Conservation (phyloP, 2,888 invertebrate genomes). For the Slavum lentiscoides region DNA sequence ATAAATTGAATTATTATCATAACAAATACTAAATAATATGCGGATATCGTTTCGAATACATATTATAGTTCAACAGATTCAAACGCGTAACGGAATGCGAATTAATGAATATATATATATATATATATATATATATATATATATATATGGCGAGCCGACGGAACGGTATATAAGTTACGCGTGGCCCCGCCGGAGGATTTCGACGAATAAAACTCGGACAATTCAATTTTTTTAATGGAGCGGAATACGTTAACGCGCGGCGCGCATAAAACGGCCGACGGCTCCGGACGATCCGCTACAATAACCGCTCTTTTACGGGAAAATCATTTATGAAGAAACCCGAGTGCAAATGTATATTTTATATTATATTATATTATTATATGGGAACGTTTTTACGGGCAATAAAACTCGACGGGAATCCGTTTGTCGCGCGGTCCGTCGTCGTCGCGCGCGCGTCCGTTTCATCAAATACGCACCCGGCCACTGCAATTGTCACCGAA, state of each 20-base stretch:
- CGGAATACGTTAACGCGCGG: not conserved
- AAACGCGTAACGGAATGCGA: not conserved
- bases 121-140: too few relatives aligned
- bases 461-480: too few relatives aligned
- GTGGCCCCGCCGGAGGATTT: too few relatives aligned
- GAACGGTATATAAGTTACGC: not conserved
- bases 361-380: too few relatives aligned
- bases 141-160: too few relatives aligned
- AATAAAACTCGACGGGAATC: constrained; percentile 19
- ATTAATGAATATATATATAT: not conserved
- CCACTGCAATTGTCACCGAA: too few relatives aligned
- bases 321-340: constrained; percentile 23
- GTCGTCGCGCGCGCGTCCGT: not conserved
- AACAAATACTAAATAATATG: too few relatives aligned
- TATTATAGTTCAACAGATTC: too few relatives aligned
- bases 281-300: not conserved
- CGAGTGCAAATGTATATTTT: not conserved
- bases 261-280: not conserved
- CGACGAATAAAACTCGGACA: not conserved
- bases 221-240: constrained; percentile 20
- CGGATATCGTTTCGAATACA: too few relatives aligned
- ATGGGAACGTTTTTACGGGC: constrained; percentile 10
- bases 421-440: not conserved
- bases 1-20: too few relatives aligned
- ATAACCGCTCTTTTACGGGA: constrained; percentile 3